Conservation (phyloP, 2,888 invertebrate genomes). For the Tinea pellionella region DNA sequence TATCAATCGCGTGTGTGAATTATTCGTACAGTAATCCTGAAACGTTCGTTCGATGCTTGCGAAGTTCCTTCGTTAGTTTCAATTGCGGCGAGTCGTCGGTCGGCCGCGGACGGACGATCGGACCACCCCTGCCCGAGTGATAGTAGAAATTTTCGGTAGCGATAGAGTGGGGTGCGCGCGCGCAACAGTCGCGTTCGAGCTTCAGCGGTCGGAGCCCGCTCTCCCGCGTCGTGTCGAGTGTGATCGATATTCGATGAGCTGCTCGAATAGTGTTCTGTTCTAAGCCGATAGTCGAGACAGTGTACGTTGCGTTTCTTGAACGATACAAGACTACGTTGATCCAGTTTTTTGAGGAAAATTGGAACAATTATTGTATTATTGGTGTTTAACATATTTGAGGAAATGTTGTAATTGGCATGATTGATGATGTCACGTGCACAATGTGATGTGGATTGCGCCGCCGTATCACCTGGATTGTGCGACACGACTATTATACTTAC, state of each 20-base stretch:
- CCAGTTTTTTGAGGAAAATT: conserved; percentile 24
- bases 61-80: background rate
- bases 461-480: background rate
- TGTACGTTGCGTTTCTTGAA: conserved; percentile 38
- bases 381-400: conserved; percentile 19
- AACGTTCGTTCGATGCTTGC: background rate
- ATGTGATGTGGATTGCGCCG: conserved; percentile 31
- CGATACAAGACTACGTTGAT: conserved; percentile 28
- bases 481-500: background rate
- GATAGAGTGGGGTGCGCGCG: conserved; percentile 66
- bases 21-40: background rate
- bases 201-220: conserved; percentile 56
- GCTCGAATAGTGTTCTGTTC: conserved; percentile 32
- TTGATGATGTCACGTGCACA: conserved; percentile 53
- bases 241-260: background rate
- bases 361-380: conserved; percentile 22
- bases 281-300: conserved; percentile 24
- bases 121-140: conserved; percentile 33
- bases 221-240: background rate
- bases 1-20: background rate
- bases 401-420: conserved; percentile 66
- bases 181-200: conserved; percentile 51
- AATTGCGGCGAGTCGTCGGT: background rate
- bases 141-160: conserved; percentile 60
- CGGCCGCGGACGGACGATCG: conserved; percentile 29